Evolutionary conservation across 2,113 vertebrate genomes (phyloP).

Genomic region (Apaloderma vittatum): DNA sequence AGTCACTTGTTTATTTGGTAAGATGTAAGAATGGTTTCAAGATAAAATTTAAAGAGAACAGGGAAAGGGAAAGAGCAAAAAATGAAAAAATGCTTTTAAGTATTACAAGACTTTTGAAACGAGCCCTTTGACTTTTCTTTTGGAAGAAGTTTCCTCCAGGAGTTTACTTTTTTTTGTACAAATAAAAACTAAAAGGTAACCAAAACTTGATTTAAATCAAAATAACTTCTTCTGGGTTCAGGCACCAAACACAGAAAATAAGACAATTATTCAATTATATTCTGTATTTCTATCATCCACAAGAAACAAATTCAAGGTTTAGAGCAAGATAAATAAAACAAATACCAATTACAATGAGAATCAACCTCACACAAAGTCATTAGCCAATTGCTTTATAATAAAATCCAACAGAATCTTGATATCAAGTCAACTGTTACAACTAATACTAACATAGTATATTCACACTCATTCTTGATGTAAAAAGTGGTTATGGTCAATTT

Average conservation of each 20-base stretch:
- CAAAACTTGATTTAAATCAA: background rate
- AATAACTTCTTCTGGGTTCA: background rate
- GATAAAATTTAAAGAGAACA: background rate
- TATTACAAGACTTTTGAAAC: background rate
- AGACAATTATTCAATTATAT: background rate
- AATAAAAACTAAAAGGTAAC: background rate
- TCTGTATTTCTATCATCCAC: background rate
- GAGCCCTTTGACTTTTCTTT: background rate
- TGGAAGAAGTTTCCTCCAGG: background rate
- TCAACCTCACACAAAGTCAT: background rate
- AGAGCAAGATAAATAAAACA: background rate
- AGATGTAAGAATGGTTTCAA: background rate
- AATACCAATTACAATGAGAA: background rate
- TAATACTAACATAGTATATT: background rate
- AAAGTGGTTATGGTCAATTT: background rate
- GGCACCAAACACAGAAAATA: background rate
- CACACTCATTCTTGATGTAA: background rate
- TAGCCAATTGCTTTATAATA: background rate
- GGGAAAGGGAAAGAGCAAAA: background rate
- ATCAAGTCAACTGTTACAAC: background rate
- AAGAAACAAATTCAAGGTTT: background rate
- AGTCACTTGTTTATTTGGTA: background rate
- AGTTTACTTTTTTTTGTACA: background rate
- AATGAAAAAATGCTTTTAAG: background rate
- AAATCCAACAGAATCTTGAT: background rate